Evolutionary conservation across 2,888 invertebrate genomes (phyloP), one percentile per base, ranked within the genome.

Genomic region (Lycia hirtaria): DNA sequence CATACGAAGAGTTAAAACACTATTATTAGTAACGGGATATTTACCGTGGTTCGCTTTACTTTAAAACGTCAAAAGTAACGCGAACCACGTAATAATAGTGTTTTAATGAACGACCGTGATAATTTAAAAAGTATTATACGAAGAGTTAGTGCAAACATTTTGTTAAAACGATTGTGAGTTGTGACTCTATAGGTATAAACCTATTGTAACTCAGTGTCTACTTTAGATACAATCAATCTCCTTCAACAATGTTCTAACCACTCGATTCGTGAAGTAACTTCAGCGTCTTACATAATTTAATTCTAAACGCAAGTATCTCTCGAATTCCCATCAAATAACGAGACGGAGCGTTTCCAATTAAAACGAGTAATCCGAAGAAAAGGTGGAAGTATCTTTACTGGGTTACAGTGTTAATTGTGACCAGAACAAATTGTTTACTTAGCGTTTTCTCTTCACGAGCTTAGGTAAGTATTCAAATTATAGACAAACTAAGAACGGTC

Each of bases 401-500:
- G 77, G 75, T 79, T 72, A 77, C 64, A 65, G 63, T 75, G 75
- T 74, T 78, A 78, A 79, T 80, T 76, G 67, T 71, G 59, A 65
- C 67, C 72, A 70, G 73, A 76, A 73, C 76, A 65, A 70, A 67
- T 73, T 74, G 72, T 78, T 80, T 71, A 60, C 70, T 63, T 67
- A 64, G 57, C 65, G 66, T 60, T 75, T 70, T 76, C 56, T 50
- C 50, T 32, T 50, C 37, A 4, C 55, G 19, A 30, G 41, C 33
- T 26, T 6, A 28, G 7, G 15, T 6, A 30, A 7, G 33, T 20
- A 38, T n/a, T 20, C 20, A 30, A 26, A 10, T 7, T 26, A 26
- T 26, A 7, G 26, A 9, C 2, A 26, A 26, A 0, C 0, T 5
- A 26, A 9, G 26, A n/a, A n/a, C n/a, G n/a, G n/a, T n/a, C n/a